Evolutionary conservation across 2,113 vertebrate genomes (phyloP).

Genomic region (Ctenodactylus gundi): DNA sequence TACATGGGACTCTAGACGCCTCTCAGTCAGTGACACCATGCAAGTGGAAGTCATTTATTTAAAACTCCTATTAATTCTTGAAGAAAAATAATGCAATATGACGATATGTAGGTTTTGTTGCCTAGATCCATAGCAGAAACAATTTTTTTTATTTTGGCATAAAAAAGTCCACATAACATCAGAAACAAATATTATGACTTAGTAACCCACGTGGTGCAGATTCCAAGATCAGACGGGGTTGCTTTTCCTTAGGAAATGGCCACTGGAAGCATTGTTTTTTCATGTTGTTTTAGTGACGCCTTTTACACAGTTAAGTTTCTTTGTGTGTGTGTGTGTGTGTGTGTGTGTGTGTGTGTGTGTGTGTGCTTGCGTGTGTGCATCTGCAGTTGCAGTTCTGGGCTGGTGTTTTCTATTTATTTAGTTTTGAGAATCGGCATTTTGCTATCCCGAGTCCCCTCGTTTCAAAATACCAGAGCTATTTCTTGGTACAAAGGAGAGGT

Average conservation of each 20-base stretch:
- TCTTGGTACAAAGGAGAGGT: conserved; percentile 64
- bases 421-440: conserved; percentile 72
- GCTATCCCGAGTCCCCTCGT: conserved; percentile 33
- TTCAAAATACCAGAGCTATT: conserved; percentile 56
- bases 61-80: conserved; percentile 81
- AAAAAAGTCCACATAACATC: too few relatives aligned
- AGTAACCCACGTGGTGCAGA: conserved; percentile 67
- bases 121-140: conserved; percentile 69
- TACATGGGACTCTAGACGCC: background rate
- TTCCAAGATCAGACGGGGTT: conserved; percentile 72
- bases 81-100: conserved; percentile 72
- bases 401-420: conserved; percentile 59
- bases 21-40: background rate
- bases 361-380: conserved; percentile 58
- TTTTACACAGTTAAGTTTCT: conserved; percentile 9
- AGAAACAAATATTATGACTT: conserved; percentile 31
- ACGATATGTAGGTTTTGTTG: conserved; percentile 71
- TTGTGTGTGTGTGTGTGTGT: conserved; percentile 70
- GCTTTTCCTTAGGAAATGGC: conserved; percentile 77
- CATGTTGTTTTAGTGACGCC: background rate
- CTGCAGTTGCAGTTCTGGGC: conserved; percentile 63
- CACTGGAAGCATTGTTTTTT: conserved; percentile 50
- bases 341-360: conserved; percentile 67
- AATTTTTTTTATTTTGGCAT: too few relatives aligned
- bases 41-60: conserved; percentile 56